A percentile compares a stretch with the other conserved stretches of the same genome.
Conservation (phyloP, 2,113 vertebrate species). For the Centropristis striata region DNA sequence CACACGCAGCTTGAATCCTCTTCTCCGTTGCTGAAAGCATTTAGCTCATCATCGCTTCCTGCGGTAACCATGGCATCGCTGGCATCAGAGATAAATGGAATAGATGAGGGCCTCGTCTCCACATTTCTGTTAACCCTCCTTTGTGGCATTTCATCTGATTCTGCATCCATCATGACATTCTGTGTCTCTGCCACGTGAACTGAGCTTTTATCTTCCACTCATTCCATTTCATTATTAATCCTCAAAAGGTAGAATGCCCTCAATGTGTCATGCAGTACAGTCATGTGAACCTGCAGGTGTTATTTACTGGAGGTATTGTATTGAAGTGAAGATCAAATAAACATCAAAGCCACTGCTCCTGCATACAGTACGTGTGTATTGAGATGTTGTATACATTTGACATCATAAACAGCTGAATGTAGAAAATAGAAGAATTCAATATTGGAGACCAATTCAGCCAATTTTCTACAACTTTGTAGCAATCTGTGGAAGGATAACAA, state of each 20-base stretch:
- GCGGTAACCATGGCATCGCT: slow-evolving; percentile 53
- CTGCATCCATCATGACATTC: neutral
- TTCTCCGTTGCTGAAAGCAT: slow-evolving; percentile 38
- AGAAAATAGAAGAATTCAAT: neutral
- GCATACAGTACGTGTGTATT: neutral
- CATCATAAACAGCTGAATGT: neutral
- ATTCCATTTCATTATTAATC: slow-evolving; percentile 35
- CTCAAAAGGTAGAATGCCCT: slow-evolving; percentile 19
- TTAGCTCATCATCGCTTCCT: slow-evolving; percentile 39
- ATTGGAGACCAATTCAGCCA: neutral
- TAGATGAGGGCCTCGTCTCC: slow-evolving; percentile 9
- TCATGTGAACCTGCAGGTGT: slow-evolving; percentile 24
- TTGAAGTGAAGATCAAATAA: slow-evolving; percentile 53
- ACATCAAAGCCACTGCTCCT: slow-evolving; percentile 20
- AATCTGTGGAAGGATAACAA: neutral
- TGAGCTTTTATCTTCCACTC: slow-evolving; percentile 28
- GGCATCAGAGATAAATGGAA: slow-evolving; percentile 32
- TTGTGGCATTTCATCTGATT: slow-evolving; percentile 4
- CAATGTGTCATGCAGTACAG: slow-evolving; percentile 37
- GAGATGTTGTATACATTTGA: neutral
- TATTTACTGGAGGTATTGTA: slow-evolving; percentile 27
- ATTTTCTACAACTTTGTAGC: neutral
- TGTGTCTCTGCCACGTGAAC: neutral
- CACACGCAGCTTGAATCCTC: slow-evolving; percentile 4
- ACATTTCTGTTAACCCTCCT: slow-evolving; percentile 9